Evolutionary conservation across 1,140 invertebrate species (phyloP).

Genomic region (Agrypnia vestita): DNA sequence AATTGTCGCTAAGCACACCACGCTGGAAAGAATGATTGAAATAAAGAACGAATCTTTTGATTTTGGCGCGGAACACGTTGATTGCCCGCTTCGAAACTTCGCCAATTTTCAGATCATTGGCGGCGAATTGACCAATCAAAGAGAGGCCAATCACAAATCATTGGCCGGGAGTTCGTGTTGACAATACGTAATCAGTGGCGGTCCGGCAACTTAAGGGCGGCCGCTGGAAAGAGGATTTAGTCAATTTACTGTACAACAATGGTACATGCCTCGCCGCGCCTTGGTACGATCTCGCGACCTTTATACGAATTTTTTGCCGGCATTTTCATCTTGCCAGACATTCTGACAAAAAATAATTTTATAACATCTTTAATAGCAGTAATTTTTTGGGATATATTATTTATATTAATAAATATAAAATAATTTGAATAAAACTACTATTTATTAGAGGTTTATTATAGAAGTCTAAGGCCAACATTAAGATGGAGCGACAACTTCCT

Average conservation of each 20-base stretch:
- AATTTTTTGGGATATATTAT: too few species aligned
- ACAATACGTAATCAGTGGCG: slow-evolving; percentile 31
- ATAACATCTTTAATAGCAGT: too few species aligned
- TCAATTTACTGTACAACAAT: neutral
- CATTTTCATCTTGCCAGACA: neutral
- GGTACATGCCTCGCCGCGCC: neutral
- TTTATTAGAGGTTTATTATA: too few species aligned
- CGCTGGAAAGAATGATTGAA: neutral
- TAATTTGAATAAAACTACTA: too few species aligned
- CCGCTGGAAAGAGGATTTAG: neutral
- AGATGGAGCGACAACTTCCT: too few species aligned
- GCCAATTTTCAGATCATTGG: slow-evolving; percentile 17
- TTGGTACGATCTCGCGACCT: neutral
- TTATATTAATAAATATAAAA: neutral
- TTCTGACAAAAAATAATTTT: neutral
- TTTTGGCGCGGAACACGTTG: neutral
- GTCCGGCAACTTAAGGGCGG: neutral
- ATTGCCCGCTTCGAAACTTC: neutral
- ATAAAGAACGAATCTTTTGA: neutral
- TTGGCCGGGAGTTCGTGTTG: slow-evolving; percentile 7
- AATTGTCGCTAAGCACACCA: neutral
- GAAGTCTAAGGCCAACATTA: too few species aligned
- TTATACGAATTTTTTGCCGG: too few species aligned
- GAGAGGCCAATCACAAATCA: slow-evolving; percentile 16
- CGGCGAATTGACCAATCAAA: slow-evolving; percentile 24